Evolutionary conservation across 2,113 vertebrate species (phyloP).

Genomic region (Alligator sinensis): DNA sequence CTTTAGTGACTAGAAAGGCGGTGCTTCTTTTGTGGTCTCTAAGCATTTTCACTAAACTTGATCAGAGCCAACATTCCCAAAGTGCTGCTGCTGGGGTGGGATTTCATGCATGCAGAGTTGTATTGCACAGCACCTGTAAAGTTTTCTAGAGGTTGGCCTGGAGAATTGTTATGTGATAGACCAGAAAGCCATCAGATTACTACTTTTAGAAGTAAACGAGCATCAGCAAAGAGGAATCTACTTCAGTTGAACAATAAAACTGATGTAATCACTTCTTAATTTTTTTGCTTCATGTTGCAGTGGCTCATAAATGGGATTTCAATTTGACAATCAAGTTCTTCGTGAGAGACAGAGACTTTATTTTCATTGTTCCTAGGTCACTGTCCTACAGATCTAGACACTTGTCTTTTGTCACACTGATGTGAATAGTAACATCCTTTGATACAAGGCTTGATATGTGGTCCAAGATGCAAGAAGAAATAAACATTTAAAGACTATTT

Average conservation of each 20-base stretch:
- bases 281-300: background rate
- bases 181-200: background rate
- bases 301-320: conserved; percentile 29
- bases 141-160: background rate
- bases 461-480: background rate
- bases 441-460: background rate
- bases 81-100: background rate
- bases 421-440: conserved; percentile 1
- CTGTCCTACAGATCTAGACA: background rate
- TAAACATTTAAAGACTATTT: background rate
- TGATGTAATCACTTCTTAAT: background rate
- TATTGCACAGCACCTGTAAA: background rate
- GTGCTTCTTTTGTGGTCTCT: background rate
- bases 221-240: background rate
- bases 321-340: background rate
- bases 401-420: background rate
- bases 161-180: background rate
- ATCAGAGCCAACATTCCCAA: background rate
- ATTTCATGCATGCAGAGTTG: background rate
- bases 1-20: background rate
- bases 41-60: background rate
- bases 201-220: background rate
- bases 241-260: background rate
- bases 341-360: background rate
- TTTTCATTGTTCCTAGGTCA: background rate